phyloP scores from a whole-genome alignment of 2,113 vertebrate genomes.

The Lycocorax pyrrhopterus region DNA sequence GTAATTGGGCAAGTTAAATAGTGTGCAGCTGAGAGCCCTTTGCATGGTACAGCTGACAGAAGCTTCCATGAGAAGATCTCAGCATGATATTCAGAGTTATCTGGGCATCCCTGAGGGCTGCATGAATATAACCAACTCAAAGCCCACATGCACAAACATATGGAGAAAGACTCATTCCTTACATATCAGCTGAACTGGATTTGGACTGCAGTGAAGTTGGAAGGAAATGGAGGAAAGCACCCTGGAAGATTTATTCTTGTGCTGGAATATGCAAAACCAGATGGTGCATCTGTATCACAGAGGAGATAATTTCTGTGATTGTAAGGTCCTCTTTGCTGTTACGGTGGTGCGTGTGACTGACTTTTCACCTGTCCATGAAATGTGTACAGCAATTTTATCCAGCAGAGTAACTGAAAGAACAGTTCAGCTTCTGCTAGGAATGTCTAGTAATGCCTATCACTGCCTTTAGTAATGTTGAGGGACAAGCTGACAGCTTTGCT shows the following conservation, averaged over 20 bases:
- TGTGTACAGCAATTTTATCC: background rate
- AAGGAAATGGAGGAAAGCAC: background rate
- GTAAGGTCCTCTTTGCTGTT: background rate
- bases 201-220: background rate
- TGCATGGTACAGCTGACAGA: background rate
- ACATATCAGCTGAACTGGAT: background rate
- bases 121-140: background rate
- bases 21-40: constrained; percentile 13
- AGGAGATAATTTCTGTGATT: background rate
- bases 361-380: background rate
- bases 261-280: background rate
- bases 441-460: background rate
- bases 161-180: background rate
- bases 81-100: background rate
- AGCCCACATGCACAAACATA: background rate
- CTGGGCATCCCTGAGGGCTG: background rate
- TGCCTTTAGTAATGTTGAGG: background rate
- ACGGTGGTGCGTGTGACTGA: background rate
- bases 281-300: background rate
- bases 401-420: background rate
- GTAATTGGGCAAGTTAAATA: background rate
- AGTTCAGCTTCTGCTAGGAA: background rate
- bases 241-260: background rate
- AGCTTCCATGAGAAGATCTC: background rate
- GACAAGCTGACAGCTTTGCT: background rate